Evolutionary conservation across 2,797 vertebrate species (phyloP), one percentile per base, ranked within the genome.

Genomic region (Galaxias olidus): DNA sequence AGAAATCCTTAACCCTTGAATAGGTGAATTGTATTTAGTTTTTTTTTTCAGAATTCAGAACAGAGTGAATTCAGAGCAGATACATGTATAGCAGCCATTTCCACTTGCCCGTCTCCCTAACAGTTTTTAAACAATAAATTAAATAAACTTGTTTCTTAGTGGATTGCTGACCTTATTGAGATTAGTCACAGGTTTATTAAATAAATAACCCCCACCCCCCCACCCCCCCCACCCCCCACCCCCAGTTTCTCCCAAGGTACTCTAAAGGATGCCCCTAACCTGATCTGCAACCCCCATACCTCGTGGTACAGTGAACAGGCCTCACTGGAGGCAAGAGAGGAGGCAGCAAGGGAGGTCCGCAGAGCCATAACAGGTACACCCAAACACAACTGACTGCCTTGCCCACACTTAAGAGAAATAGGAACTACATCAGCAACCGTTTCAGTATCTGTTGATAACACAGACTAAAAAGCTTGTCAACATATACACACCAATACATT

Each of bases 241-340:
- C 17, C 5, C 74, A 93, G 93, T 77, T 93, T 93, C 76, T 84
- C 88, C 80, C 91, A 93, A 83, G 92, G 92, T 8, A 88, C 92
- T 0, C 82, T 94, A 68, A 94, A 94, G 84, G 92, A 93, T 70
- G 92, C 91, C 66, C 92, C 93, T 45, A 93, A 93, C 70, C 84
- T 93, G 79, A 92, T 94, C 79, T 94, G 93, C 80, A 93, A 91
- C 70, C 93, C 93, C 62, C 93, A 94, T 73, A 90, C 92, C 63
- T 90, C 93, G 68, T 94, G 93, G 93, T 94, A 93, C 83, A 94
- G 93, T 66, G 93, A 94, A 72, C 92, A 93, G 78, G 92, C 93
- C 66, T 93, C 92, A 66, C 90, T 93, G 65, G 92, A 94, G 74
- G 89, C 90, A 59, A 87, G 93, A 70, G 93, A 94, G 74, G 92